Conservation (phyloP, 2,113 vertebrate species). For the Ranitomeya imitator region DNA sequence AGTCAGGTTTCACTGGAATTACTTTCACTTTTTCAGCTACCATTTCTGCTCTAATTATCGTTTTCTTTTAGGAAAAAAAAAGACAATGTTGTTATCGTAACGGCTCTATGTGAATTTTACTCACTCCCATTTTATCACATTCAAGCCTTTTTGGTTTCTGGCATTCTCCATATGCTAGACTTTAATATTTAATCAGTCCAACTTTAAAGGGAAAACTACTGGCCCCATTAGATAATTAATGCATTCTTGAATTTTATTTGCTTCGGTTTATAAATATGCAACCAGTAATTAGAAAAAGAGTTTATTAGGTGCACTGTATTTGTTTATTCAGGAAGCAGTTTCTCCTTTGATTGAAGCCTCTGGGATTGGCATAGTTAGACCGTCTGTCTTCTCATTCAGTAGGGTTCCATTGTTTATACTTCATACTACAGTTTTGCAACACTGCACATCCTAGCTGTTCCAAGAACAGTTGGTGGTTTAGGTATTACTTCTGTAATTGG, state of each 20-base stretch:
- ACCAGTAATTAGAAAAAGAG: slow-evolving; percentile 82
- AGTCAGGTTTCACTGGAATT: slow-evolving; percentile 19
- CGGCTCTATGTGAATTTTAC: slow-evolving; percentile 8
- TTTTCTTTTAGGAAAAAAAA: slow-evolving; percentile 5
- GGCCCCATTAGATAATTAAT: slow-evolving; percentile 88
- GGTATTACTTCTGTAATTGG: slow-evolving; percentile 79
- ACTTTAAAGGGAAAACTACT: slow-evolving; percentile 79
- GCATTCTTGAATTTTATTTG: slow-evolving; percentile 77
- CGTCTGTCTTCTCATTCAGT: slow-evolving; percentile 69
- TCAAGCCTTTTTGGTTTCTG: slow-evolving; percentile 72
- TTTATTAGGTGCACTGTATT: slow-evolving; percentile 81
- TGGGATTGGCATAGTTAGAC: slow-evolving; percentile 72
- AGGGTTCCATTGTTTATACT: slow-evolving; percentile 76
- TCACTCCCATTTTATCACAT: slow-evolving; percentile 43
- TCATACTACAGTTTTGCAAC: slow-evolving; percentile 75
- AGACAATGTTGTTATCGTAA: not conserved
- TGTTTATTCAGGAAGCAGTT: slow-evolving; percentile 76
- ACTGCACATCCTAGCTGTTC: slow-evolving; percentile 68
- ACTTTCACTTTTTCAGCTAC: slow-evolving; percentile 9
- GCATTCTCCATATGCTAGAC: slow-evolving; percentile 79
- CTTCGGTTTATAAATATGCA: slow-evolving; percentile 83
- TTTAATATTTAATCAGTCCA: slow-evolving; percentile 91
- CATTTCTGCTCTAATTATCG: slow-evolving; percentile 1
- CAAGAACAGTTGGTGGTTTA: slow-evolving; percentile 75
- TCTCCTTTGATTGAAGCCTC: slow-evolving; percentile 74